A percentile compares a stretch with the other conserved stretches of the same genome.
Conservation (phyloP, 1,140 invertebrate species). For the Rhynchophorus ferrugineus region DNA sequence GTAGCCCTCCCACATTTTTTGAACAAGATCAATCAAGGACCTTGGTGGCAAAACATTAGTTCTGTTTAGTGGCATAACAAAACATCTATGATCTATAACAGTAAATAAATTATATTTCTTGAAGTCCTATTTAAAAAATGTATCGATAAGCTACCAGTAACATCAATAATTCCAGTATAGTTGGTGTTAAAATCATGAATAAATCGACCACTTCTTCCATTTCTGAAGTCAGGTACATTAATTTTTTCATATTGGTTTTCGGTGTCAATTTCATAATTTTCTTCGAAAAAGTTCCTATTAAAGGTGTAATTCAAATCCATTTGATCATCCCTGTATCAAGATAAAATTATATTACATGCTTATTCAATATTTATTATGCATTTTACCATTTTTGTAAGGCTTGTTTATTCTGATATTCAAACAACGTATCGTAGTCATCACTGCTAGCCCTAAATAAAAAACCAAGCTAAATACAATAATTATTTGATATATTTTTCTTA, state of each 20-base stretch:
- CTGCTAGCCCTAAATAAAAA: no score
- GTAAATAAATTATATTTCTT: neutral
- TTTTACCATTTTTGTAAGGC: no score
- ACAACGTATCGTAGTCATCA: no score
- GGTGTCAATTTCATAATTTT: slow-evolving; percentile 67
- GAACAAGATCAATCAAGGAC: slow-evolving; percentile 68
- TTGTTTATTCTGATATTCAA: no score
- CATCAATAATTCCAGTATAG: slow-evolving; percentile 80
- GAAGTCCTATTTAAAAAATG: no score
- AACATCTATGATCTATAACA: slow-evolving; percentile 55
- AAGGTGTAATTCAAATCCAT: slow-evolving; percentile 33
- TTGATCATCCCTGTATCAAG: slow-evolving; percentile 27
- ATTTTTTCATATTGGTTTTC: slow-evolving; percentile 66
- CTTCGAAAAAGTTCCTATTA: slow-evolving; percentile 54
- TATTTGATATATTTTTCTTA: no score
- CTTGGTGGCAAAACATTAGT: slow-evolving; percentile 67
- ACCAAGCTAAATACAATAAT: no score
- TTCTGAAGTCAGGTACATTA: slow-evolving; percentile 70
- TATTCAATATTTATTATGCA: neutral
- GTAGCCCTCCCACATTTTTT: slow-evolving; percentile 72
- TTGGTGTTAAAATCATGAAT: slow-evolving; percentile 84
- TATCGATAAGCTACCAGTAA: slow-evolving; percentile 44
- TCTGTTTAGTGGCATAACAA: slow-evolving; percentile 81
- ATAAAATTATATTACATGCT: neutral
- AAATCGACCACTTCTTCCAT: slow-evolving; percentile 69